A percentile compares a stretch with the other conserved stretches of the same genome.
These are phyloP conservation scores for Hippocampus abdominalis DNA, from an alignment of 2,113 vertebrate species.

Conservation along the genomic window DNA sequence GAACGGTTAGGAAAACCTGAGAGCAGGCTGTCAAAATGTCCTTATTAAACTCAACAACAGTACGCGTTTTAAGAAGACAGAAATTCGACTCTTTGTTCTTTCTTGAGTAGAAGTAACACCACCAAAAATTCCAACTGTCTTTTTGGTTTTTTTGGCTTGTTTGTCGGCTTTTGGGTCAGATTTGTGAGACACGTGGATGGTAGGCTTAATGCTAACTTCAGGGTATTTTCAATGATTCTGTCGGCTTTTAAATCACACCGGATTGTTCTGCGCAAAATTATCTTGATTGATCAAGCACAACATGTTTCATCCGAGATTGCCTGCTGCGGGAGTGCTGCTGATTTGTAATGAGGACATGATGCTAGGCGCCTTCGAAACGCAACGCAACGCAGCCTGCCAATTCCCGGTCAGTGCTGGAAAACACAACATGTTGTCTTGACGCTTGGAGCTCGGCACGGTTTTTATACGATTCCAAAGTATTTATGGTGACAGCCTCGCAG, in stretches of 20 bases:
- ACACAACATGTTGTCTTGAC: background rate
- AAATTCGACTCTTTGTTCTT: too few species aligned
- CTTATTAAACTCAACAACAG: too few species aligned
- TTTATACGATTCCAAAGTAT: background rate
- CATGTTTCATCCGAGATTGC: constrained; percentile 31
- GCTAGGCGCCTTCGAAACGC: constrained; percentile 44
- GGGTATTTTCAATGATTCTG: background rate
- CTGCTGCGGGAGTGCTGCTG: constrained; percentile 31
- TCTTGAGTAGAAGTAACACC: too few species aligned
- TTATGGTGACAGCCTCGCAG: background rate
- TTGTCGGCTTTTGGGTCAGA: background rate
- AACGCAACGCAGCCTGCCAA: constrained; percentile 53
- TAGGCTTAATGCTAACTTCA: background rate
- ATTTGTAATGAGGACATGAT: constrained; percentile 47
- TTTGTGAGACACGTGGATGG: background rate
- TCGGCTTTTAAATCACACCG: background rate
- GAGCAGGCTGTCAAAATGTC: too few species aligned
- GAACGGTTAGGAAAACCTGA: too few species aligned
- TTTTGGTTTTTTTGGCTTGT: too few species aligned
- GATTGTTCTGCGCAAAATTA: background rate
- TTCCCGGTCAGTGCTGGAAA: constrained; percentile 26
- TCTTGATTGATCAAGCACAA: background rate
- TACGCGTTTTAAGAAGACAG: too few species aligned
- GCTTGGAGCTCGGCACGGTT: background rate
- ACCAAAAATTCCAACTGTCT: too few species aligned